Evolutionary conservation across 2,888 invertebrate species (phyloP).

Genomic region (Drosophila prostipennis): DNA sequence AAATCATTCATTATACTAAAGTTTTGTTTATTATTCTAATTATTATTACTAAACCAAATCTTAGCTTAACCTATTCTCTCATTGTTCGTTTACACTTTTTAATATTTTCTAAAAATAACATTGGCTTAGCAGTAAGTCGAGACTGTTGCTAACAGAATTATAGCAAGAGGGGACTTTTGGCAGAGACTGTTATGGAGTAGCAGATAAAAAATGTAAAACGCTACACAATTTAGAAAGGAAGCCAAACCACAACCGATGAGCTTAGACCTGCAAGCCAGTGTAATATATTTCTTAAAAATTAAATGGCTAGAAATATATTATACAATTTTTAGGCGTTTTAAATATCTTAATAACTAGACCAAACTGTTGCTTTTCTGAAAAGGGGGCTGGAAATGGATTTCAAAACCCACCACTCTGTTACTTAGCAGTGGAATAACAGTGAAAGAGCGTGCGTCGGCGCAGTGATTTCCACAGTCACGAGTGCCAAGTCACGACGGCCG

Average conservation of each 20-base stretch:
- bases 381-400: background rate
- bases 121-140: background rate
- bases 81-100: too few relatives aligned
- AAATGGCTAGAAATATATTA: too few relatives aligned
- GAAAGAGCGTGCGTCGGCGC: slow-evolving; percentile 61
- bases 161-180: slow-evolving; percentile 54
- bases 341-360: slow-evolving; percentile 11
- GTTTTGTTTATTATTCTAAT: too few relatives aligned
- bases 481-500: slow-evolving; percentile 18
- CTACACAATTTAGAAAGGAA: background rate
- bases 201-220: slow-evolving; percentile 58
- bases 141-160: slow-evolving; percentile 51
- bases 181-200: background rate
- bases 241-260: too few relatives aligned
- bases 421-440: slow-evolving; percentile 40
- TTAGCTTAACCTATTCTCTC: too few relatives aligned
- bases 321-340: background rate
- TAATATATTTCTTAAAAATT: too few relatives aligned
- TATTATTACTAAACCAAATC: too few relatives aligned
- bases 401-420: slow-evolving; percentile 29
- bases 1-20: too few relatives aligned
- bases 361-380: slow-evolving; percentile 67
- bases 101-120: background rate
- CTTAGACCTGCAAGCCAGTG: fast-evolving
- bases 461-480: background rate